phyloP scores from a whole-genome alignment of 2,113 vertebrate species.

The Rhabdornis inornatus region DNA sequence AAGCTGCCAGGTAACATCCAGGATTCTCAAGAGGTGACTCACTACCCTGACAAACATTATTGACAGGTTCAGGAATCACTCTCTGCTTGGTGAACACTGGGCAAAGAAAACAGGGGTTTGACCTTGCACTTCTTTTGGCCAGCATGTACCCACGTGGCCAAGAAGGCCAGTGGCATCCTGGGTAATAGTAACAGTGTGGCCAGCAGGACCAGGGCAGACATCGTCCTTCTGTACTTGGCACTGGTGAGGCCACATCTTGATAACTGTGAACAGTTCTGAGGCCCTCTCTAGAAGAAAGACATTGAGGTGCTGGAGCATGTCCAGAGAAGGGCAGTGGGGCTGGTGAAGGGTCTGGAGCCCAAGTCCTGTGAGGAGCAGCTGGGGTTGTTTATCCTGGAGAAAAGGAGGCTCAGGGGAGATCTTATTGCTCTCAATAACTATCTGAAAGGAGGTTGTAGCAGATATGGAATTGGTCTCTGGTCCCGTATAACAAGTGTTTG shows the following conservation, averaged over 20 bases:
- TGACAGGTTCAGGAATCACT: not conserved
- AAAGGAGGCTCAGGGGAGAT: not conserved
- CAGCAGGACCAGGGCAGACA: not conserved
- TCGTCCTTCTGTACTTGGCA: accelerated
- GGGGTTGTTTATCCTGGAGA: not conserved
- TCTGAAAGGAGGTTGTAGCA: not conserved
- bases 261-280: not conserved
- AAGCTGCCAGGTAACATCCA: not conserved
- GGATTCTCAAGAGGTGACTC: not conserved
- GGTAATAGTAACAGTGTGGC: not conserved
- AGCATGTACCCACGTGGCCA: not conserved
- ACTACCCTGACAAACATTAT: too few relatives aligned
- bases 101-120: not conserved
- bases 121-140: not conserved
- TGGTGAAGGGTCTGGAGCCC: not conserved
- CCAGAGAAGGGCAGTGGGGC: not conserved
- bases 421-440: not conserved
- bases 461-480: not conserved
- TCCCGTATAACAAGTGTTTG: not conserved
- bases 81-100: not conserved
- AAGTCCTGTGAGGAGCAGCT: not conserved
- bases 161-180: not conserved
- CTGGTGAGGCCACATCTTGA: not conserved
- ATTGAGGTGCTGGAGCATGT: not conserved
- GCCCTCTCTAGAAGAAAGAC: not conserved